These are phyloP conservation scores for Calliphora vomitoria DNA, from an alignment of 2,888 invertebrate genomes.

Conservation along the genomic window DNA sequence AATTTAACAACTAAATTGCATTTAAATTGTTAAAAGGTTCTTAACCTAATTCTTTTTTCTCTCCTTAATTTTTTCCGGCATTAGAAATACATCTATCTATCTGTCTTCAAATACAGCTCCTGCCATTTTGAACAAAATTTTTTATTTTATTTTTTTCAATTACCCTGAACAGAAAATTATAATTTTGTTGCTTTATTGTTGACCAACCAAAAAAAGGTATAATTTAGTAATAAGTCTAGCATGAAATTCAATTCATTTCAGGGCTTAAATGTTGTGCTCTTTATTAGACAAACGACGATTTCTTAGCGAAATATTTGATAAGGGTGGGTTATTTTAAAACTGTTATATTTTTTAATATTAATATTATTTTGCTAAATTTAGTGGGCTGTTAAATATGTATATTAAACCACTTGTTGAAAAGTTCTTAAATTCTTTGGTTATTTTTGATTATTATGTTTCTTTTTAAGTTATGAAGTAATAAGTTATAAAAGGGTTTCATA, in stretches of 20 bases:
- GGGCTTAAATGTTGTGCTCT: not conserved
- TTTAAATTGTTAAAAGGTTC: constrained; percentile 72
- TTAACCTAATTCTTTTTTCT: constrained; percentile 63
- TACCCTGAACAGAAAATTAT: constrained; percentile 26
- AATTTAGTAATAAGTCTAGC: constrained; percentile 58
- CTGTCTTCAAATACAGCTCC: not conserved
- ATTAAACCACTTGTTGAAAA: not conserved
- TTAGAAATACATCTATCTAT: not conserved
- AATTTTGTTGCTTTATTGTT: constrained; percentile 48
- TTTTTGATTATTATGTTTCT: no score
- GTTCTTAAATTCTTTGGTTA: no score
- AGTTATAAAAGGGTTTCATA: no score
- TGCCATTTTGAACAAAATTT: constrained; percentile 6
- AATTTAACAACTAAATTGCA: constrained; percentile 71
- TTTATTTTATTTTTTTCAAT: constrained; percentile 18
- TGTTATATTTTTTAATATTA: no score
- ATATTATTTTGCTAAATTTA: not conserved
- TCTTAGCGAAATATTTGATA: no score
- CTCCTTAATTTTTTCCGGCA: constrained; percentile 14
- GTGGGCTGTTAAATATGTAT: not conserved
- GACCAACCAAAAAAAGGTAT: constrained; percentile 48
- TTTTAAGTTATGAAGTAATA: no score
- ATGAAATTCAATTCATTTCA: constrained; percentile 56
- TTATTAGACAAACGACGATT: not conserved
- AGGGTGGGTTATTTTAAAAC: not conserved